Conservation (phyloP, 1,140 invertebrate genomes). For the Hycleus phaleratus region DNA sequence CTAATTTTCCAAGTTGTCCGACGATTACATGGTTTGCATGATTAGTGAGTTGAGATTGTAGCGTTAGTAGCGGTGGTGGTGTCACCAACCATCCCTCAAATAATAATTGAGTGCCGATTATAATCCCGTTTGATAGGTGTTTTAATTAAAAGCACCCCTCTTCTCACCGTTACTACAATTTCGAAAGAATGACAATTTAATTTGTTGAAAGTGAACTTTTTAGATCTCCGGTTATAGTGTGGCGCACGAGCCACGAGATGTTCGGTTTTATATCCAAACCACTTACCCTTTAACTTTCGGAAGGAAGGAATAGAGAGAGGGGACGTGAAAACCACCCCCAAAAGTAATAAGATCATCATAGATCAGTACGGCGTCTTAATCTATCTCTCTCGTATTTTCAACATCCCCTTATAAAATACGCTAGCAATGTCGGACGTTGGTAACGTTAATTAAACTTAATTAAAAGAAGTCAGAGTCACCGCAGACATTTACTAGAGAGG, state of each 20-base stretch:
- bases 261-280: constrained; percentile 29
- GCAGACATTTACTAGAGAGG: constrained; percentile 23
- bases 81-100: not conserved
- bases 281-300: constrained; percentile 26
- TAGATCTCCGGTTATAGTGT: constrained; percentile 23
- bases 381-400: too few species aligned
- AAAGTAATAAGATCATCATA: constrained; percentile 37
- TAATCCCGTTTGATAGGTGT: constrained; percentile 21
- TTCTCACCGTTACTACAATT: not conserved
- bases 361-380: constrained; percentile 24
- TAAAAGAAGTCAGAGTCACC: constrained; percentile 35
- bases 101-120: constrained; percentile 16
- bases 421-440: constrained; percentile 34
- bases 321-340: constrained; percentile 4
- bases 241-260: constrained; percentile 12
- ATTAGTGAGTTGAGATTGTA: constrained; percentile 16
- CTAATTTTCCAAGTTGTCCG: constrained; percentile 31
- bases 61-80: constrained; percentile 1
- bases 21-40: constrained; percentile 18
- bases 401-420: not conserved
- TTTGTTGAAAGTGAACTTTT: constrained; percentile 30
- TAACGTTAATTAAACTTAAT: constrained; percentile 41
- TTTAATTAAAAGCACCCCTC: constrained; percentile 24
- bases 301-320: not conserved
- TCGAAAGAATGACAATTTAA: constrained; percentile 36